A percentile compares a stretch with the other conserved stretches of the same genome.
Conservation (phyloP, 2,888 invertebrate genomes). For the Mythimna impura region DNA sequence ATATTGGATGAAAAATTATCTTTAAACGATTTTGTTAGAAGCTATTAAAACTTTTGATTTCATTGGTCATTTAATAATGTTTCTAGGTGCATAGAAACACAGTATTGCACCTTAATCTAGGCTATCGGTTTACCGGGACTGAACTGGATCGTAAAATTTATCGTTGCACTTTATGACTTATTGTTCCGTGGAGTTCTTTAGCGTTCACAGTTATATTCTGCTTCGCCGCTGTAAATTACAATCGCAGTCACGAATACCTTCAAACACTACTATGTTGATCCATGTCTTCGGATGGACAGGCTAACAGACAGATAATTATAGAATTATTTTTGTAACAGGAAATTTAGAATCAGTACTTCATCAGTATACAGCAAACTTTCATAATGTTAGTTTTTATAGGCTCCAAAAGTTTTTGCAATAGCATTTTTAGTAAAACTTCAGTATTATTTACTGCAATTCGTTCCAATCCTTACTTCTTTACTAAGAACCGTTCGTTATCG, state of each 20-base stretch:
- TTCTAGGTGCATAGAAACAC: slow-evolving; percentile 53
- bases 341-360: slow-evolving; percentile 4
- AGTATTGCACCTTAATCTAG: slow-evolving; percentile 73
- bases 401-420: slow-evolving; percentile 36
- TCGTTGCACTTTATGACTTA: slow-evolving; percentile 84
- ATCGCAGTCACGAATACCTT: slow-evolving; percentile 70
- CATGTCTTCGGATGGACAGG: slow-evolving; percentile 52
- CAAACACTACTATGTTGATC: slow-evolving; percentile 58
- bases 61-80: slow-evolving; percentile 29
- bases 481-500: slow-evolving; percentile 57
- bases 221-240: slow-evolving; percentile 58
- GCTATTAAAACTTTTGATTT: slow-evolving; percentile 39
- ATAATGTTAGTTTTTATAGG: slow-evolving; percentile 1
- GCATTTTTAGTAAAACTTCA: neutral
- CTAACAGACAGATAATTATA: slow-evolving; percentile 33
- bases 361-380: neutral
- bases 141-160: slow-evolving; percentile 83
- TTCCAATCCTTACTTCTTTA: slow-evolving; percentile 43
- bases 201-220: slow-evolving; percentile 68
- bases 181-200: slow-evolving; percentile 78
- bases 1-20: slow-evolving; percentile 33
- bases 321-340: slow-evolving; percentile 15
- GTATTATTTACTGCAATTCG: slow-evolving; percentile 38
- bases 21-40: slow-evolving; percentile 37
- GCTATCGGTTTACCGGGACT: slow-evolving; percentile 83